Evolutionary conservation across 2,888 invertebrate genomes (phyloP), one percentile per base, ranked within the genome.

Genomic region (Idaea dimidiata): DNA sequence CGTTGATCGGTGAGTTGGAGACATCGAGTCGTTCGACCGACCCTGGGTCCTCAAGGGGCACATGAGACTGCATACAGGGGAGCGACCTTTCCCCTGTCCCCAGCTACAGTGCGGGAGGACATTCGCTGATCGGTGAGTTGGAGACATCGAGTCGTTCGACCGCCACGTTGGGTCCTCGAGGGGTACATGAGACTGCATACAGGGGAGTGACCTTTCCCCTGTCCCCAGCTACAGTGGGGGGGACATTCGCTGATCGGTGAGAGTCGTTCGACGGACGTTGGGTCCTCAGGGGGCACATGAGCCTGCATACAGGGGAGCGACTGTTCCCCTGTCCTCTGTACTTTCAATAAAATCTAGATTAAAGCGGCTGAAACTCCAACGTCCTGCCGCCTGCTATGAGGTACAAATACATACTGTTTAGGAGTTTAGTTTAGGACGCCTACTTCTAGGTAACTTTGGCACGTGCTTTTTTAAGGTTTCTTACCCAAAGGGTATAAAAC

Each of bases 41-140:
- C 95, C 95, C 7, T 95, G 95, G 95, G 95, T 95, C 43, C 83
- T 95, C 59, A 94, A 95, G 73, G 95, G 95, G 0, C 95, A 96
- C 75, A 82, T 94, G 68, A 90, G 95, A 0, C 89, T 95, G 5
- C 95, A 95, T 76, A 95, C 95, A 0, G 95, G 95, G 0, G 95
- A 96, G 76, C 86, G 95, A 32, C 95, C 95, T 0, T 95, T 95
- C 71, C 93, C 93, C 5, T 95, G 95, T 70, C 95, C 95, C 0
- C 86, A 91, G 16, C 79, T 83, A 0, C 90, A 88, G 3, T 95
- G 95, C 71, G 93, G 93, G 16, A 94, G 95, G 80, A 93, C 93
- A 0, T 95, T 95, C 74, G 95, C 95, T 59, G 95, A 95, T 76
- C 88, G 95, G 95, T 95, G 71, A 78, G 75, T 17, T 31, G 24